phyloP scores from a whole-genome alignment of 2,797 vertebrate genomes.

The Sus cebifrons region DNA sequence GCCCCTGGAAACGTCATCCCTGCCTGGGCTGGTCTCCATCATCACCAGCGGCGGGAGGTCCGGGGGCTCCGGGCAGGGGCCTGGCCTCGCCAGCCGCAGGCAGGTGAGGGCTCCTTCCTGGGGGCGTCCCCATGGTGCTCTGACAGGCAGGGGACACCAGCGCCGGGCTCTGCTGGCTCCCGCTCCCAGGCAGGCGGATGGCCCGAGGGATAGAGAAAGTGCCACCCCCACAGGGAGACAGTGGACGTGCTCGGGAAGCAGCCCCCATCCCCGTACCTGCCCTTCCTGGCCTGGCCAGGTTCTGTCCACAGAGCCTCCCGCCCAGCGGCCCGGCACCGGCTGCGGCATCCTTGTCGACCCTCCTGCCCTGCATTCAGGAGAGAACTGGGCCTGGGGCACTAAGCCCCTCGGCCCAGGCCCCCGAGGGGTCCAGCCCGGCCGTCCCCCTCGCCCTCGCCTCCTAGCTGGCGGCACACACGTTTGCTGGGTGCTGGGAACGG shows the following conservation, averaged over 20 bases:
- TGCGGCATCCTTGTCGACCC: too few relatives aligned
- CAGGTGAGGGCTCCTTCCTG: too few relatives aligned
- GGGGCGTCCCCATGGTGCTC: background rate
- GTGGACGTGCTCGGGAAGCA: accelerated
- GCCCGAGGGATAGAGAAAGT: accelerated
- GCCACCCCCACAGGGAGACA: accelerated
- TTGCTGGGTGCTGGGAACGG: accelerated
- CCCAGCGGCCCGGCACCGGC: background rate
- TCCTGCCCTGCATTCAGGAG: background rate
- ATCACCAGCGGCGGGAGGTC: too few relatives aligned
- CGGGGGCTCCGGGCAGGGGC: background rate
- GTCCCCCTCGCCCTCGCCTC: accelerated
- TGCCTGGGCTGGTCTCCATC: too few relatives aligned
- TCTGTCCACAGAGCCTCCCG: background rate
- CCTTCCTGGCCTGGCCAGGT: accelerated
- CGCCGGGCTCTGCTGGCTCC: background rate
- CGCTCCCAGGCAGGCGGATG: accelerated
- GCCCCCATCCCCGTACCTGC: background rate
- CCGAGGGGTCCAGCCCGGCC: too few relatives aligned
- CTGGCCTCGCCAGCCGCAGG: accelerated
- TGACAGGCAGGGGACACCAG: background rate
- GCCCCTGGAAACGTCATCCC: accelerated
- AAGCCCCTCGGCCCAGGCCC: too few relatives aligned
- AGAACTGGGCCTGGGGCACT: accelerated
- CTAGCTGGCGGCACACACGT: accelerated